phyloP scores from a whole-genome alignment of 2,113 vertebrate genomes.

The Atractosteus spatula region DNA sequence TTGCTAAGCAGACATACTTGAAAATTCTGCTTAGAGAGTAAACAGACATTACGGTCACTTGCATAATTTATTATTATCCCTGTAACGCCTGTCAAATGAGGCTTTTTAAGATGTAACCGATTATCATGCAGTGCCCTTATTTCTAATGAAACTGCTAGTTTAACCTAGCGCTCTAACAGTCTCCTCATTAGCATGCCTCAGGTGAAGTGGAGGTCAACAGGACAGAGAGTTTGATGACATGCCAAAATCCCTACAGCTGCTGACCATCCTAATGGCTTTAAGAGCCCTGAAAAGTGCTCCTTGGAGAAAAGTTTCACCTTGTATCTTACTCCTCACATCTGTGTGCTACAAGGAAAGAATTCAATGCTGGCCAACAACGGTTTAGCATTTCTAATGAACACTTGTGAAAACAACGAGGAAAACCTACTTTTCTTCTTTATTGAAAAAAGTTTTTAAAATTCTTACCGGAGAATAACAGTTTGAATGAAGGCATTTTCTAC shows the following conservation, averaged over 20 bases:
- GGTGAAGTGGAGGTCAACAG: slow-evolving; percentile 33
- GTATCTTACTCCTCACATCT: slow-evolving; percentile 17
- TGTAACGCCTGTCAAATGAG: slow-evolving; percentile 52
- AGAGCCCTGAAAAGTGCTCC: slow-evolving; percentile 26
- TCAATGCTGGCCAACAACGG: slow-evolving; percentile 13
- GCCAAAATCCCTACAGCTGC: slow-evolving; percentile 39
- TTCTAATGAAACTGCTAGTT: slow-evolving; percentile 35
- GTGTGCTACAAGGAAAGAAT: slow-evolving; percentile 1
- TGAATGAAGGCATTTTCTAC: too few species aligned
- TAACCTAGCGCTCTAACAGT: slow-evolving; percentile 28
- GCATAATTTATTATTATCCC: slow-evolving; percentile 52
- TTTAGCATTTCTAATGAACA: slow-evolving; percentile 38
- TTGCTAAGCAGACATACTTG: slow-evolving; percentile 52
- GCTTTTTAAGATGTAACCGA: slow-evolving; percentile 51
- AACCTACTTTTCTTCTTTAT: background rate
- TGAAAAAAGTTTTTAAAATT: too few species aligned
- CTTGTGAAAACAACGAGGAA: slow-evolving; percentile 31
- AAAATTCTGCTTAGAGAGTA: slow-evolving; percentile 58
- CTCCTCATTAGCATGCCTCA: slow-evolving; percentile 49
- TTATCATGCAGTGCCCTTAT: slow-evolving; percentile 44
- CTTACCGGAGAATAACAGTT: too few species aligned
- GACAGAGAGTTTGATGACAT: slow-evolving; percentile 42
- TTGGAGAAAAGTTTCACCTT: slow-evolving; percentile 15
- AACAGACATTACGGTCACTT: slow-evolving; percentile 60
- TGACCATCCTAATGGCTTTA: slow-evolving; percentile 49